Evolutionary conservation across 2,797 vertebrate species (phyloP), one percentile per base, ranked within the genome.

Genomic region (Trachops cirrhosus): DNA sequence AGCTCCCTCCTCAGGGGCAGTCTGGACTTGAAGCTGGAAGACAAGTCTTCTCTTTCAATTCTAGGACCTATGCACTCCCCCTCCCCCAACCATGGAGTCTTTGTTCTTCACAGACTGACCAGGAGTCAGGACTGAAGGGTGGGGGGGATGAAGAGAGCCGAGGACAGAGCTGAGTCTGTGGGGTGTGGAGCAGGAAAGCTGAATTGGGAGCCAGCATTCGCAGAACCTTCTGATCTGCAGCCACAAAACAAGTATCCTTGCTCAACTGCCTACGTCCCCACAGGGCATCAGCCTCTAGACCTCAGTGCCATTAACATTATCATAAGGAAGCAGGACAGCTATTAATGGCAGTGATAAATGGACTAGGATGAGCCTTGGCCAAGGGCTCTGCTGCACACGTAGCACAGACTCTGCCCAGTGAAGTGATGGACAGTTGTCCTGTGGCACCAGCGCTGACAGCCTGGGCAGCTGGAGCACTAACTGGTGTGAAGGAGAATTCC

Each of bases 31-130:
- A 77, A n/a, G 48, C 21, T 39, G 14, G 39, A 67, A 73, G 75
- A 48, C 21, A 21, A 48, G 26, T 12, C 5, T 0, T 41, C 2
- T 39, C 48, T 91, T 67, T 32, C 22, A 5, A 12, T n/a, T 37
- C 77, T 29, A 39, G 64, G 24, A 12, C 16, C 75, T n/a, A 0
- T 11, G 32, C 2, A 18, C 3, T 0, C 0, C 64, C 78, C 46
- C 12, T 6, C 0, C 19, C 32, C 37, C 1, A 0, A 26, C 11
- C 9, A 3, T 1, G 52, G 24, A 39, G 64, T 5, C 39, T 83
- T 32, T 9, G 1, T 62, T 37, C 34, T 59, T 70, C 44, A 9
- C 12, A 34, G 46, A 50, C 48, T 68, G 77, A 26, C 54, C 22
- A 68, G 41, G 67, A 68, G 50, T 64, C 71, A 12, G 46, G 67